Evolutionary conservation across 2,888 invertebrate species (phyloP), one percentile per base, ranked within the genome.

Genomic region (Yponomeuta malinellus): DNA sequence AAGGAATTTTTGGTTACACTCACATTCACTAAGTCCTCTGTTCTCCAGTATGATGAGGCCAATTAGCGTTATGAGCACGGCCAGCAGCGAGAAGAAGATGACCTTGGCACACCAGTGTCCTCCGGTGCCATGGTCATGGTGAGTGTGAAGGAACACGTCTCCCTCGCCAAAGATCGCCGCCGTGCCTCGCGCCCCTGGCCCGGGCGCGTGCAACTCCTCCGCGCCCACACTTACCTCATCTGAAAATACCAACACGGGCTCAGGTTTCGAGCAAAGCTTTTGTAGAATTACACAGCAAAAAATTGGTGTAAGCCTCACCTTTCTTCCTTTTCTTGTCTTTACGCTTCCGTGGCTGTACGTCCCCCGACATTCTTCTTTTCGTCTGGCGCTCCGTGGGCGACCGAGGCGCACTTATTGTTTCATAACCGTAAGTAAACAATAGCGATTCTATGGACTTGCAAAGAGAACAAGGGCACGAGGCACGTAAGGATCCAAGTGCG

Each of bases 71-170:
- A 95, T 85, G 52, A 97, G 93, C 71, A 95, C 93, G 69, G 95
- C 95, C 75, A 97, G 92, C 43, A 97, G 87, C 1, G 94, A 88
- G 81, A 97, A 96, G 86, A 97, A 97, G 78, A 97, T 93, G 71
- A 97, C 92, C 88, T 96, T 96, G 59, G 97, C 96, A 86, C 96
- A 96, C 93, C 96, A 95, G 81, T 96, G 96, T 52, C 97, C 97
- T 66, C 96, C 96, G 23, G 96, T 96, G 67, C 94, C 94, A 76
- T 93, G 94, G 65, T 97, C 96, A 76, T 95, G 95, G 70, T 96
- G 94, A 37, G 96, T 93, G 82, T 97, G 97, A 80, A 97, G 94
- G 77, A 95, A 95, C 73, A 95, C 93, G 86, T 96, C 96, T 71
- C 96, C 96, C 76, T 93, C 93, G 48, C 93, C 92, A 23, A 92